Conservation (phyloP, 2,113 vertebrate genomes). For the Propithecus coquereli region DNA sequence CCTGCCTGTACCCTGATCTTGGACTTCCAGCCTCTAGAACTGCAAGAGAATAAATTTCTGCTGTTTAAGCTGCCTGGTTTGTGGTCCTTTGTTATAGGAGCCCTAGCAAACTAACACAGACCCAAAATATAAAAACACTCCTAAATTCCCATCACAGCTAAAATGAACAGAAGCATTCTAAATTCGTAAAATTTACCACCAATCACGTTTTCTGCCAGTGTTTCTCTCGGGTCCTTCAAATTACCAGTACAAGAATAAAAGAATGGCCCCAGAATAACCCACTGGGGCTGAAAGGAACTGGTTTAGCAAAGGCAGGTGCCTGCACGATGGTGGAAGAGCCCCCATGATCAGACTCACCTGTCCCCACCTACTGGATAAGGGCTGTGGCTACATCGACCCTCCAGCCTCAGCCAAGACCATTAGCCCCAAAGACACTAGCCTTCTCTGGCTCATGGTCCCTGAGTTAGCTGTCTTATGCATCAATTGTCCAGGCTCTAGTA, state of each 20-base stretch:
- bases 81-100: rapidly evolving
- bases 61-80: rapidly evolving
- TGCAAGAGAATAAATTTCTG: background rate
- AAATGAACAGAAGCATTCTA: background rate
- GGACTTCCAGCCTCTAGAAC: background rate
- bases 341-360: rapidly evolving
- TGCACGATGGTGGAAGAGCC: rapidly evolving
- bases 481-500: background rate
- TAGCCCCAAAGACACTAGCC: background rate
- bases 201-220: background rate
- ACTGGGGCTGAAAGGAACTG: background rate
- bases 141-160: background rate
- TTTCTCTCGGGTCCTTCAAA: background rate
- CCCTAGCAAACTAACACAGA: background rate
- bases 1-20: background rate
- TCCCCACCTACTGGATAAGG: background rate
- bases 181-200: background rate
- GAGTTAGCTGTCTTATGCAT: background rate
- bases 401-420: too few species aligned
- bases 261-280: rapidly evolving
- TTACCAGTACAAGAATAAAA: rapidly evolving
- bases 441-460: background rate
- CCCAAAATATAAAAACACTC: background rate
- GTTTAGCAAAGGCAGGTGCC: rapidly evolving
- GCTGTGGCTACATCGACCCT: background rate